These are phyloP conservation scores for Chironomus striatipennis DNA, from an alignment of 1,140 invertebrate species.

Conservation along the genomic window DNA sequence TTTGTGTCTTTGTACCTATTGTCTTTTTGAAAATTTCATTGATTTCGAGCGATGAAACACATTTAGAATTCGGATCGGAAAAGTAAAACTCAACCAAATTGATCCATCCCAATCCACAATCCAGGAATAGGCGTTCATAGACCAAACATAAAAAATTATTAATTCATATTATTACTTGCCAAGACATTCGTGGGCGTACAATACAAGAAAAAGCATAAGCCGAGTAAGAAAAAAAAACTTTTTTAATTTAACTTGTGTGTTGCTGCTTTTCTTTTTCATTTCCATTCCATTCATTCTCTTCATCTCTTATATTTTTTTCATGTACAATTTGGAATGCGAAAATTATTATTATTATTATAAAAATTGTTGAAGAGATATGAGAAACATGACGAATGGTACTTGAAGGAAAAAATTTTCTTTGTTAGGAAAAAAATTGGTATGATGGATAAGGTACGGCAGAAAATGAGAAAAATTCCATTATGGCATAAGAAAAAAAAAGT, in stretches of 20 bases:
- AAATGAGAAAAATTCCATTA: neutral
- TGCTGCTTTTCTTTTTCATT: neutral
- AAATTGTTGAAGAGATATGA: neutral
- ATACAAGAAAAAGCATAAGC: no score
- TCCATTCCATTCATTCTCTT: no score
- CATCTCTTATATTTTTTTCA: neutral
- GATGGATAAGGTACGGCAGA: neutral
- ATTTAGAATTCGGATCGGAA: no score
- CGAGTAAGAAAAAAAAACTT: neutral
- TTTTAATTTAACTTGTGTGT: slow-evolving; percentile 6
- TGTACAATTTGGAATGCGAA: neutral
- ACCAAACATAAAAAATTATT: neutral
- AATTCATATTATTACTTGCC: neutral
- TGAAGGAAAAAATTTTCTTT: neutral
- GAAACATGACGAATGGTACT: slow-evolving; percentile 12
- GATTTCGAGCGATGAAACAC: no score
- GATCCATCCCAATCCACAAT: no score
- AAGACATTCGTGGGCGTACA: neutral
- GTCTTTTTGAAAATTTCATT: no score
- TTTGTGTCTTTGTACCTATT: no score
- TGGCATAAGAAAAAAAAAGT: neutral
- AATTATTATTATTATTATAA: neutral
- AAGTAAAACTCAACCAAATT: no score
- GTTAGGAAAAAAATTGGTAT: neutral
- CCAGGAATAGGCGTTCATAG: no score